Evolutionary conservation across 2,113 vertebrate species (phyloP).

Genomic region (Myocastor coypus): DNA sequence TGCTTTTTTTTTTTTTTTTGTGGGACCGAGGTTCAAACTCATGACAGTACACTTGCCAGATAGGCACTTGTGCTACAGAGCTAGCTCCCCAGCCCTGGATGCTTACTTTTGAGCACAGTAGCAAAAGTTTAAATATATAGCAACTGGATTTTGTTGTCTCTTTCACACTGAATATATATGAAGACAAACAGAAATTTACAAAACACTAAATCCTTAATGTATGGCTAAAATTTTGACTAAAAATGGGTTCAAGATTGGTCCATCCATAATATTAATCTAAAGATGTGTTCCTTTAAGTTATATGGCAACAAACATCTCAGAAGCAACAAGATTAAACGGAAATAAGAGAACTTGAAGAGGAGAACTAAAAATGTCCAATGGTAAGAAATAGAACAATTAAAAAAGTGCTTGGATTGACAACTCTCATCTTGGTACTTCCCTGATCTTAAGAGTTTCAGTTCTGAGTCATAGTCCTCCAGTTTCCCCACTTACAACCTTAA

Average conservation of each 20-base stretch:
- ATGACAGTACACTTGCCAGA: no score
- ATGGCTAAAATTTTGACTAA: conserved; percentile 26
- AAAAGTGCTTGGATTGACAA: conserved; percentile 8
- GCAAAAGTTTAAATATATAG: neutral
- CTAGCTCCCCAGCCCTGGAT: no score
- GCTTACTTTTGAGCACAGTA: conserved; percentile 41
- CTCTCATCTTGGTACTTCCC: conserved; percentile 38
- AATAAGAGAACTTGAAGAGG: conserved; percentile 26
- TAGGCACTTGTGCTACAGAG: no score
- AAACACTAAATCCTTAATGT: conserved; percentile 16
- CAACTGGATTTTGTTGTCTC: neutral
- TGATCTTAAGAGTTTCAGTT: conserved; percentile 12
- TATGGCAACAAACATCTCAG: conserved; percentile 48
- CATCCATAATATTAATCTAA: conserved; percentile 52
- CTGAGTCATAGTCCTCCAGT: neutral
- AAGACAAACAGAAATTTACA: conserved; percentile 43
- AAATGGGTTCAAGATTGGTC: conserved; percentile 21
- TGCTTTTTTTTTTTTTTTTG: no score
- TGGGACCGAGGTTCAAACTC: no score
- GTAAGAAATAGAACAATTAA: neutral
- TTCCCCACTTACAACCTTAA: conserved; percentile 43
- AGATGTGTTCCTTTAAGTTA: conserved; percentile 16
- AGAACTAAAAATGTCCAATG: neutral
- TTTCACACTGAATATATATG: conserved; percentile 13
- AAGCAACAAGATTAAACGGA: neutral